Base-by-base conservation (phyloP, 1,140 invertebrate species). In the Antheraea mylitta region DNA sequence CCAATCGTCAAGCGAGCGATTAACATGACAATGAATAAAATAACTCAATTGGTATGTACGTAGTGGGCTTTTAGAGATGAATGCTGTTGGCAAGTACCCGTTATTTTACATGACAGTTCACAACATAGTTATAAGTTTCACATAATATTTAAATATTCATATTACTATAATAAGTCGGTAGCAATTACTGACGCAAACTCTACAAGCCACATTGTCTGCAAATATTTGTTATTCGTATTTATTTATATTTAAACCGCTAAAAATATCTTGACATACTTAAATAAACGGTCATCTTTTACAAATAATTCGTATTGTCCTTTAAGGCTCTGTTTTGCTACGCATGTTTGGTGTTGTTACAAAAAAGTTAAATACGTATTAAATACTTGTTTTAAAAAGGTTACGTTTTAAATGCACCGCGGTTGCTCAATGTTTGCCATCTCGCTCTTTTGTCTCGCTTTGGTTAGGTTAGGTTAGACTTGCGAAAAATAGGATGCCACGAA, bases 1-100 rank as follows among this genome's bases (percentile, higher is more conserved):
- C 22, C 11, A 16, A 53, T 53, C 45, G 45, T 53, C 45, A 53
- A 16, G 1, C 45, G 13, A 13, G 45, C 45, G 45, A 53, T 42
- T 22, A 58, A 68, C 67, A 68, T 68, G 59, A 53, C 67, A 38
- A 36, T 13, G 59, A 68, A 68, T 68, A 60, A 67, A 58, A 48
- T 45, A 65, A 65, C 45, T 53, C 45, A 53, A 53, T 53, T 53
- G 9, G 16, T 53, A 53, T 53, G 45, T 53, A 53, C 0, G 11
- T 53, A 53, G 11, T 53, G 13, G 13, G 45, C 6, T n/a, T 53
- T 0, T 53, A 53, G 5, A 53, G 45, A 53, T 53, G 16, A 53
- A 53, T 53, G 45, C 45, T 13, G 16, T 6, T 53, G 16, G 45
- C 45, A 53, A 16, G 45, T n/a, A 53, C 45, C 45, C 45, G 45